Evolutionary conservation across 2,797 vertebrate genomes (phyloP).

Genomic region (Neosalanx taihuensis): DNA sequence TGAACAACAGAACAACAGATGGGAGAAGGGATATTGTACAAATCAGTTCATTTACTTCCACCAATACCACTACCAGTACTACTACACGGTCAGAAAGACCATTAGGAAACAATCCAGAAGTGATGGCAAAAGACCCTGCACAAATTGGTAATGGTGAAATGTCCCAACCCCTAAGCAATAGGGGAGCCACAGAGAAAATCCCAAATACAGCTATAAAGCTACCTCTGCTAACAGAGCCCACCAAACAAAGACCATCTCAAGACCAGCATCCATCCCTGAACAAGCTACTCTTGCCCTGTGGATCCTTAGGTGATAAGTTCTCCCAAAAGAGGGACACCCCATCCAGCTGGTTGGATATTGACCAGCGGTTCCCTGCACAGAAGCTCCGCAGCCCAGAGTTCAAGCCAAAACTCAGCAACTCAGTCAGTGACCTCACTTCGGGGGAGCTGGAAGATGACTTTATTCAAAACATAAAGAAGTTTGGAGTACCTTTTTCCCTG

Average conservation of each 20-base stretch:
- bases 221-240: slow-evolving; percentile 27
- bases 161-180: background rate
- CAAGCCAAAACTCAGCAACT: slow-evolving; percentile 60
- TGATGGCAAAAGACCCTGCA: slow-evolving; percentile 19
- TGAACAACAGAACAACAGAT: slow-evolving; percentile 12
- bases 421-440: slow-evolving; percentile 73
- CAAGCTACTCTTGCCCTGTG: slow-evolving; percentile 29
- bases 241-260: slow-evolving; percentile 38
- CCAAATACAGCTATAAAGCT: slow-evolving; percentile 33
- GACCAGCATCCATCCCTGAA: slow-evolving; percentile 49
- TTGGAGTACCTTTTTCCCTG: slow-evolving; percentile 79
- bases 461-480: slow-evolving; percentile 85
- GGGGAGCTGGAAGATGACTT: slow-evolving; percentile 85
- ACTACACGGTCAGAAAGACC: slow-evolving; percentile 16
- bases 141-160: slow-evolving; percentile 38
- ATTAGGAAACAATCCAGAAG: slow-evolving; percentile 23
- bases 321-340: slow-evolving; percentile 46
- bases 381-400: slow-evolving; percentile 5
- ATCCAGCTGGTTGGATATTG: slow-evolving; percentile 75
- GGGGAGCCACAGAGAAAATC: slow-evolving; percentile 15
- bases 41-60: background rate
- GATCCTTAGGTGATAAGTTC: slow-evolving; percentile 46
- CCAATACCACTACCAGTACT: slow-evolving; percentile 9
- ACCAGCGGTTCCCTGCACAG: slow-evolving; percentile 31
- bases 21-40: slow-evolving; percentile 15